These are phyloP conservation scores for Augochlora pura DNA, from an alignment of 1,140 invertebrate species.

Conservation along the genomic window DNA sequence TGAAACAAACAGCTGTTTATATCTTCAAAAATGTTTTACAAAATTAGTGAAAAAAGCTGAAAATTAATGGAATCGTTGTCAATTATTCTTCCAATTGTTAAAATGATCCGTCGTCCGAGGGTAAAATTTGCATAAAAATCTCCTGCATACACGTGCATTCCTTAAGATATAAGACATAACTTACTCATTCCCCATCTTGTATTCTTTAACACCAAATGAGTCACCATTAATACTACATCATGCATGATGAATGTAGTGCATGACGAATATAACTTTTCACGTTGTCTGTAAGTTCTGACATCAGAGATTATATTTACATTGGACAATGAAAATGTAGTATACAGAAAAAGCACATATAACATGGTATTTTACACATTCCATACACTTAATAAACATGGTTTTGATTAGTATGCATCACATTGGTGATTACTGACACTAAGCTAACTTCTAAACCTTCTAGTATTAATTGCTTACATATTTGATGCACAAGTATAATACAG, in stretches of 20 bases:
- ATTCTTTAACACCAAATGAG: background rate
- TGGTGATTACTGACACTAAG: background rate
- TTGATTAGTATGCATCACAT: background rate
- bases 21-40: no score
- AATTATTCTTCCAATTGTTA: no score
- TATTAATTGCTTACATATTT: background rate
- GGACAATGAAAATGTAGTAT: background rate
- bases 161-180: background rate
- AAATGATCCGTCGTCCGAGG: no score
- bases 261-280: background rate
- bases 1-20: no score
- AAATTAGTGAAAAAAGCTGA: no score
- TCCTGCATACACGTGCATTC: background rate
- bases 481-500: constrained; percentile 13
- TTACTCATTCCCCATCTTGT: background rate
- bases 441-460: background rate
- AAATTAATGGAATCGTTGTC: no score
- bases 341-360: background rate
- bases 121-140: background rate
- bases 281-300: background rate
- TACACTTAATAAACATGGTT: no score
- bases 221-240: background rate
- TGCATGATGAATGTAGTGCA: background rate
- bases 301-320: background rate
- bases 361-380: background rate